Base-by-base conservation (phyloP, 2,888 invertebrate species). In the Rhopalosiphum nymphaeae region DNA sequence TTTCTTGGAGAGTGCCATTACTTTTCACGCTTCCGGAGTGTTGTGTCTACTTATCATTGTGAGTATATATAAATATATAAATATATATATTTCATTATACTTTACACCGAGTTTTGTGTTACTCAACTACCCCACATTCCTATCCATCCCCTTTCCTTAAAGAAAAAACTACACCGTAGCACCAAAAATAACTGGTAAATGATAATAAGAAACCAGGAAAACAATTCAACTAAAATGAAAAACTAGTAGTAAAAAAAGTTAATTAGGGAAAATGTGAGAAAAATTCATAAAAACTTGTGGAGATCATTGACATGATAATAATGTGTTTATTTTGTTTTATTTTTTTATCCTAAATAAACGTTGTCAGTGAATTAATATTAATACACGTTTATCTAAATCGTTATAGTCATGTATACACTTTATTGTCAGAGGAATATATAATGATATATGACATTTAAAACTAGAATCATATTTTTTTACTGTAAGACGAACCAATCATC, bases 1-100 rank as follows among this genome's bases (percentile, higher is more conserved):
- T 92, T 91, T 91, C 85, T 91, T 46, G 44, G 25, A 49, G 86
- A 86, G 61, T 29, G 67, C 92, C 86, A 61, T 92, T 46, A 87
- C 86, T 92, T 86, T 87, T 61, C 86, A 86, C 57, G 86, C 86
- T 87, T 92, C 92, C 92, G 86, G 44, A 57, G n/a, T 10, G 85
- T 87, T 89, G 61, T 91, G 92, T 92, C 86, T 92, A 85, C 87
- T 92, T 92, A 92, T 92, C 92, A 67, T 42, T 49, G 92, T 61
- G 25, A 53, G 44, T 56, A 4, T 42, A 91, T 56, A 56, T 21
- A 49, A 11, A 49, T 56, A 42, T 85, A 36, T 56, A 36, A 29
- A 92, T 87, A 92, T 56, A 36, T 42, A 92, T 87, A 92, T 67
- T 61, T 87, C 61, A 61, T 61, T 61, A 92, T 87, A 87, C 87